These are phyloP conservation scores for Leptinotarsa rubiginosa DNA, from an alignment of 2,888 invertebrate species.

Conservation along the genomic window DNA sequence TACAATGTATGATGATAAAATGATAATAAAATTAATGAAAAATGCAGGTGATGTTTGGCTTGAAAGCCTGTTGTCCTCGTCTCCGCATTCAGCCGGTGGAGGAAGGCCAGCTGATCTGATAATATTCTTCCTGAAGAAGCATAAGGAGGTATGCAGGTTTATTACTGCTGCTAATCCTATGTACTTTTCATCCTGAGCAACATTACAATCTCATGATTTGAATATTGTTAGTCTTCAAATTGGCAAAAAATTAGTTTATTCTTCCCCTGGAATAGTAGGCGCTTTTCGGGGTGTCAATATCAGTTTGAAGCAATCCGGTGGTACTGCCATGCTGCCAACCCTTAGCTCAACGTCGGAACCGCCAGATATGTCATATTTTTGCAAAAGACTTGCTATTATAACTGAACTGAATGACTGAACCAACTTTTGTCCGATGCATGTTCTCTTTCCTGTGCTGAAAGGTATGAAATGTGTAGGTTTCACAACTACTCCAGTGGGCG, in stretches of 20 bases:
- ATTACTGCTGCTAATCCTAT: slow-evolving; percentile 28
- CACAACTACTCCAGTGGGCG: slow-evolving; percentile 63
- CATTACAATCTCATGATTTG: slow-evolving; percentile 4
- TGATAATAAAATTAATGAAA: slow-evolving; percentile 51
- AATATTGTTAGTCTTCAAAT: slow-evolving; percentile 23
- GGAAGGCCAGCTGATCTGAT: slow-evolving; percentile 37
- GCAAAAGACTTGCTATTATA: slow-evolving; percentile 78
- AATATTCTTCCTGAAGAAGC: slow-evolving; percentile 30
- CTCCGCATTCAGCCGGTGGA: slow-evolving; percentile 41
- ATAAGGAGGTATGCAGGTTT: slow-evolving; percentile 34
- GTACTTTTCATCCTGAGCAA: slow-evolving; percentile 29
- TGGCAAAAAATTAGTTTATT: slow-evolving; percentile 7
- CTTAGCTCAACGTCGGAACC: slow-evolving; percentile 71
- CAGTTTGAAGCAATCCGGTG: slow-evolving; percentile 78
- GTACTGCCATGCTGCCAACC: slow-evolving; percentile 80
- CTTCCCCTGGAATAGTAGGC: slow-evolving; percentile 15
- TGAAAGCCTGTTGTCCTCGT: slow-evolving; percentile 46
- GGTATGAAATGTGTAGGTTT: slow-evolving; percentile 82
- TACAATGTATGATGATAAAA: slow-evolving; percentile 56
- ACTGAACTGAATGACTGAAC: slow-evolving; percentile 83
- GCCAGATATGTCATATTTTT: slow-evolving; percentile 76
- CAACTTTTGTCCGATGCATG: slow-evolving; percentile 86
- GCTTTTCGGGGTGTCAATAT: slow-evolving; percentile 69
- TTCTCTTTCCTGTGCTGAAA: slow-evolving; percentile 88
- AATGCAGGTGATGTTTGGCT: slow-evolving; percentile 46